Base-by-base conservation (phyloP, 2,888 invertebrate species). In the Bugulina stolonifera region DNA sequence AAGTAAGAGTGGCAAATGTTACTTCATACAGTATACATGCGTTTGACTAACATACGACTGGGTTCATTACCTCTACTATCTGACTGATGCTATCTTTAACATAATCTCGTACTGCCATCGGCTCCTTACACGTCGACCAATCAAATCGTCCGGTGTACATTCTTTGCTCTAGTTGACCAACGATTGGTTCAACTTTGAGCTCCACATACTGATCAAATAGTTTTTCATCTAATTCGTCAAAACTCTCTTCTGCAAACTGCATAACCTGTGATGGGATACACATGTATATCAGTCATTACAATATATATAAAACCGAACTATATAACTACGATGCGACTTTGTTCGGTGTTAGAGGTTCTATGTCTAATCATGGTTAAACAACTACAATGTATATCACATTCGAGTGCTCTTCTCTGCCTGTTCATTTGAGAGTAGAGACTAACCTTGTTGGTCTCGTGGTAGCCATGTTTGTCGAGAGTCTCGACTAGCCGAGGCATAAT, bases 91-190 rank as follows among this genome's bases (percentile, higher is more conserved):
- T 83, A 77, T 87, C 86, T 75, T 87, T 94, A 32, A 93, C 91
- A 80, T 96, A 97, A 0, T 78, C 80, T 25, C 81, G 73, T 22
- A 84, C 83, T 73, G 80, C 83, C 81, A 76, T 89, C 0, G 92
- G 90, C 54, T 79, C 76, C 71, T 89, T 88, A 77, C 91, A 90
- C 0, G 89, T 89, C 78, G 91, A 90, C 90, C 94, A 93, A 80
- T 91, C 91, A 81, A 94, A 92, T 73, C 90, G 88, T 0, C 94
- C 94, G 80, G 93, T 88, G 84, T 95, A 95, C 94, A 97, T 95
- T 75, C 93, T 93, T 3, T 93, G 93, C 84, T 97, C 96, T 75
- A 97, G 94, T 3, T 92, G 93, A n/a, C 94, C 95, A 32, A 96
- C 93, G 18, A 97, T 87, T 0, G 95, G 95, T 86, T 95, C 94